These are phyloP conservation scores for Ctenosaura bakeri DNA, from an alignment of 2,797 vertebrate genomes.

Conservation along the genomic window DNA sequence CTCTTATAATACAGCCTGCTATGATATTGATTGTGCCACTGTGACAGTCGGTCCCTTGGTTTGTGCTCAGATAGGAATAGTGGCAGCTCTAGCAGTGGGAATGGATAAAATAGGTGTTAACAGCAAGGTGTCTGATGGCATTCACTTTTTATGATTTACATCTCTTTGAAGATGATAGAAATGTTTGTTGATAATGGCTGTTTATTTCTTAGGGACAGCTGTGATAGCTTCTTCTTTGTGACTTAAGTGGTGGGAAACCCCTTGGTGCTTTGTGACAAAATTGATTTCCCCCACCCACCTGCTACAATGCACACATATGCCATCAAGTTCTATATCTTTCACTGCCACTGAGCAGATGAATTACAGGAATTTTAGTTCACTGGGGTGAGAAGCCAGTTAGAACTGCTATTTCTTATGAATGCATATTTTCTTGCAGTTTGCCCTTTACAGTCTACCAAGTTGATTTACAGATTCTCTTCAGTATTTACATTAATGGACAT, in stretches of 20 bases:
- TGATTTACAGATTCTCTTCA: not conserved
- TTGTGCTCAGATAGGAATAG: conserved; percentile 14
- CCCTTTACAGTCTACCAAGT: not conserved
- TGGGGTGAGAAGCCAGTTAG: not conserved
- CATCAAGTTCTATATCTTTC: not conserved
- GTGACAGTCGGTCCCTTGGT: conserved; percentile 12
- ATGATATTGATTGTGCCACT: not conserved
- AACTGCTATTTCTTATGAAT: not conserved
- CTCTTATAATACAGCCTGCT: conserved; percentile 23
- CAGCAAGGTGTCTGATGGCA: not conserved
- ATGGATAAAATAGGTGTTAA: conserved; percentile 37
- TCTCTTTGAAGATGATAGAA: conserved; percentile 1
- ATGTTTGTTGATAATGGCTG: not conserved
- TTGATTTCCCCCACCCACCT: conserved; percentile 3
- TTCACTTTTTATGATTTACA: conserved; percentile 24
- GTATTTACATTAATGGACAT: not conserved
- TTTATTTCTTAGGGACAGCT: not conserved
- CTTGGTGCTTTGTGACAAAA: not conserved
- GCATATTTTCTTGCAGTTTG: not conserved
- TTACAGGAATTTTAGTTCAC: conserved; percentile 30
- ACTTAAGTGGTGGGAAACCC: conserved; percentile 37
- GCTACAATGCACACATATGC: not conserved
- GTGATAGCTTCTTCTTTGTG: not conserved
- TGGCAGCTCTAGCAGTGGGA: not conserved
- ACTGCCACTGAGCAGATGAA: conserved; percentile 15